Base-by-base conservation (phyloP, 2,888 invertebrate species). In the Autographa pulchrina region DNA sequence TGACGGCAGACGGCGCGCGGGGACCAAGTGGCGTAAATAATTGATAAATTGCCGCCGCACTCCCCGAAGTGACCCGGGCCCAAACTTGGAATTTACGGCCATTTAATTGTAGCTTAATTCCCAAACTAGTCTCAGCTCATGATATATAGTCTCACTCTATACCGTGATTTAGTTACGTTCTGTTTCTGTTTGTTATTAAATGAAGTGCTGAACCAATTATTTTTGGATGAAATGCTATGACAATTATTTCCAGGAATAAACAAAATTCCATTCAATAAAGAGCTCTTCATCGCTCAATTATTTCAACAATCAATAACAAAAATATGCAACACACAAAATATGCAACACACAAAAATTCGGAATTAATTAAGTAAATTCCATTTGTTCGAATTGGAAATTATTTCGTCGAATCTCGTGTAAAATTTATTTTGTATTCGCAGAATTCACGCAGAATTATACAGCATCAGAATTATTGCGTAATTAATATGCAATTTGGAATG, bases 91-190 rank as follows among this genome's bases (percentile, higher is more conserved):
- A 94, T 94, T 95, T 95, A 95, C 94, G 94, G 92, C 89, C 94
- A 92, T 95, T 95, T 95, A 95, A 95, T 95, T 95, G 95, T 92
- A 93, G 92, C 94, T 94, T 94, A 93, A 95, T 94, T 93, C 93
- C 90, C 89, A 88, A 92, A 93, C 93, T 93, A 93, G 92, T 92
- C 93, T 91, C 90, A 87, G 88, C 87, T 89, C 79, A 88, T 94
- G 93, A 93, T 92, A 92, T 94, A 94, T 94, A 92, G 92, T 90
- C 88, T 75, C 86, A 75, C 77, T 81, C 72, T 76, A 81, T 58
- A 70, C 65, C 52, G 74, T 82, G 84, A 82, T 84, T 82, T 77
- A 75, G 65, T 77, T 81, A 62, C 72, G 60, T 61, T 72, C 70
- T 60, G 67, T 69, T 72, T 62, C 52, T 32, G 68, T 71, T 75